Conservation (phyloP, 2,888 invertebrate species). For the Hydroisotoma schaefferi region DNA sequence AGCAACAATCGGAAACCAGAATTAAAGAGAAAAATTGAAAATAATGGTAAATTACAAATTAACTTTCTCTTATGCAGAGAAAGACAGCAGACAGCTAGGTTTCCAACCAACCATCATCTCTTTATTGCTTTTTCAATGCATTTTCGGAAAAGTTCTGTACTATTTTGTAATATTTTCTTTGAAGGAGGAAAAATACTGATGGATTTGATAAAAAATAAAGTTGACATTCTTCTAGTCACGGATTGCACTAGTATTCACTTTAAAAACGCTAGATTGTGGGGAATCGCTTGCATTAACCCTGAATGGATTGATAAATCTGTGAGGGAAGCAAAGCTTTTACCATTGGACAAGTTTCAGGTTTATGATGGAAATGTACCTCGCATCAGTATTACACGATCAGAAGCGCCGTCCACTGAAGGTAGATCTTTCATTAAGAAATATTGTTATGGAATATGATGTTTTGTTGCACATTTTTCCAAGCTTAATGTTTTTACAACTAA, state of each 20-base stretch:
- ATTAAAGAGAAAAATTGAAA: not conserved
- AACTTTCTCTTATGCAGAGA: no score
- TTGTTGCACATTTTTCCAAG: no score
- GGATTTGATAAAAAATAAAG: not conserved
- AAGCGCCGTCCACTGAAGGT: no score
- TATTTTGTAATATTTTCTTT: not conserved
- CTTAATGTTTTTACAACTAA: no score
- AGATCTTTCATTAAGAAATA: no score
- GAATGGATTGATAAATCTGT: not conserved
- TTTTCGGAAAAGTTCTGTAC: not conserved
- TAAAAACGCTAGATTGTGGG: not conserved
- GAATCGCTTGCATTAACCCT: not conserved
- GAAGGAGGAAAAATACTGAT: not conserved
- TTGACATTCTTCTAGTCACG: not conserved
- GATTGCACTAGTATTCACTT: not conserved
- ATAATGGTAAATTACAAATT: not conserved
- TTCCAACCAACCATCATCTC: no score
- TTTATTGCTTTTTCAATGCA: no score
- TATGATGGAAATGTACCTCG: no score
- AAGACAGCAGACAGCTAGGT: no score
- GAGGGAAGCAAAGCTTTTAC: not conserved
- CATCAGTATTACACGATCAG: no score
- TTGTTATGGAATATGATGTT: no score
- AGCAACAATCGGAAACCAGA: not conserved
- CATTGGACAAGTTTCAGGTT: not conserved